Conservation (phyloP, 1,140 invertebrate species). For the Drosophila tsacasi region DNA sequence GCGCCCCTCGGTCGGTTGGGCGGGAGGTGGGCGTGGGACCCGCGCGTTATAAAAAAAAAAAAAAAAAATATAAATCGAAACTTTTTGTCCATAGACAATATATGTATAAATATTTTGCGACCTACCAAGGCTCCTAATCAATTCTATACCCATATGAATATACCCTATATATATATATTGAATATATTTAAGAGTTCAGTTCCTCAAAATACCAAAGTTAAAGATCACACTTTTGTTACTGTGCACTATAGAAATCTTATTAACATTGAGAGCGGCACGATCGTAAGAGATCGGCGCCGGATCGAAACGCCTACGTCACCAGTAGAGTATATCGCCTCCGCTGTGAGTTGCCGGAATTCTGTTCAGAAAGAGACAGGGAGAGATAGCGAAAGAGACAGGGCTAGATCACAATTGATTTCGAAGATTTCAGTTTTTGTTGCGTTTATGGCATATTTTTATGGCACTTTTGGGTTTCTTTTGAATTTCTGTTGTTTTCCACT, state of each 20-base stretch:
- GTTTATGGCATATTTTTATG: constrained; percentile 67
- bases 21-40: no score
- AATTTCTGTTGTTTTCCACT: constrained; percentile 36
- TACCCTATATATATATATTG: no score
- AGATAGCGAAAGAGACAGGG: constrained; percentile 15
- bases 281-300: constrained; percentile 39
- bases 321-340: constrained; percentile 18
- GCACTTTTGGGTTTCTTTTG: constrained; percentile 50
- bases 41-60: no score
- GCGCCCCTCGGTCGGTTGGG: no score
- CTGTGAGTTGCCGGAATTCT: constrained; percentile 37
- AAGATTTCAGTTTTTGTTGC: constrained; percentile 24
- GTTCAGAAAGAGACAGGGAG: constrained; percentile 12
- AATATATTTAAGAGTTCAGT: no score
- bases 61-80: no score
- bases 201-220: not conserved
- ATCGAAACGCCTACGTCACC: constrained; percentile 44
- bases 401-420: constrained; percentile 53
- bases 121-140: not conserved
- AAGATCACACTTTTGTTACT: constrained; percentile 3
- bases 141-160: no score
- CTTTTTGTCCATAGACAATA: not conserved
- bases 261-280: constrained; percentile 36
- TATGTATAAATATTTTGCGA: not conserved
- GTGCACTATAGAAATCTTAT: constrained; percentile 25